A percentile compares a stretch with the other conserved stretches of the same genome.
These are phyloP conservation scores for Periplaneta americana DNA, from an alignment of 1,140 invertebrate genomes.

Conservation along the genomic window DNA sequence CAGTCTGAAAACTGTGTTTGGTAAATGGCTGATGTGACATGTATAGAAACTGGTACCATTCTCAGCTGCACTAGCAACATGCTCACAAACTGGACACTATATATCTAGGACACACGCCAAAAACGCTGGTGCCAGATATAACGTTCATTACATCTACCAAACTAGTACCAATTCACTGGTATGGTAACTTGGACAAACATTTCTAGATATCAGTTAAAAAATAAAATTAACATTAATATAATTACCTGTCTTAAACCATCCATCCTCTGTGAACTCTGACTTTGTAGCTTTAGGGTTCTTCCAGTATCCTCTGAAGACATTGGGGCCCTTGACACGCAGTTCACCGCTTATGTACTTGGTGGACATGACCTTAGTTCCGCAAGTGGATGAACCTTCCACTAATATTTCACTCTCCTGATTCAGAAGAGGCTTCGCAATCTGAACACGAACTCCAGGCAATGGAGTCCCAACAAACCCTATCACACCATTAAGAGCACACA, in stretches of 20 bases:
- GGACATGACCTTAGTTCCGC: slow-evolving; percentile 14
- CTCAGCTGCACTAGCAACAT: no score
- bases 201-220: no score
- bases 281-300: slow-evolving; percentile 62
- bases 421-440: slow-evolving; percentile 41
- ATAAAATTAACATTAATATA: not conserved
- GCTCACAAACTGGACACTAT: no score
- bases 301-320: slow-evolving; percentile 76
- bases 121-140: no score
- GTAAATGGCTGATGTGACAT: no score
- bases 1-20: no score
- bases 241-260: slow-evolving; percentile 82
- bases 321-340: slow-evolving; percentile 67
- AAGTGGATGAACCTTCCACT: slow-evolving; percentile 29
- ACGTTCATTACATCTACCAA: no score
- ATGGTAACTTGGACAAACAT: no score
- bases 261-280: slow-evolving; percentile 67
- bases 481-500: no score
- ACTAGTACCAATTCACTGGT: no score
- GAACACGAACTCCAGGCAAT: slow-evolving; percentile 62
- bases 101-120: no score
- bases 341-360: slow-evolving; percentile 48
- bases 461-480: slow-evolving; percentile 61
- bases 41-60: no score
- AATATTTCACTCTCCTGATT: slow-evolving; percentile 22